A percentile compares a stretch with the other conserved stretches of the same genome.
Evolutionary conservation across 2,888 invertebrate species (phyloP).

Genomic region (Auanema freiburgensis): DNA sequence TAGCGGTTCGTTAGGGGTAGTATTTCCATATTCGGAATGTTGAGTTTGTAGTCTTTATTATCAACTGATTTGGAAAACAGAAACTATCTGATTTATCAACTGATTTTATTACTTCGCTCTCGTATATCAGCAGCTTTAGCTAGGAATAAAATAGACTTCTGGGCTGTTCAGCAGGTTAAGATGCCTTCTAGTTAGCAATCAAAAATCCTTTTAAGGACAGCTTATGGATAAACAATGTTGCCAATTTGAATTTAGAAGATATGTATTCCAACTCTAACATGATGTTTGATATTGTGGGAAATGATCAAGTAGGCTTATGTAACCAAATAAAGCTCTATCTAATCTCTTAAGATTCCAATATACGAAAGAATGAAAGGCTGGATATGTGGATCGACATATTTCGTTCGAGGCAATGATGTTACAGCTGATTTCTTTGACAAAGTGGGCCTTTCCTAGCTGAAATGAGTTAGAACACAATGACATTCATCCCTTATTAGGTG

Average conservation of each 20-base stretch:
- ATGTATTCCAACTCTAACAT: slow-evolving; percentile 27
- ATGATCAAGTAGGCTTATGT: slow-evolving; percentile 32
- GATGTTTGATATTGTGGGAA: slow-evolving; percentile 44
- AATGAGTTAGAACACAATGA: neutral
- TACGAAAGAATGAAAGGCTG: slow-evolving; percentile 42
- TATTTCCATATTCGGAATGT: neutral
- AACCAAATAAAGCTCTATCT: neutral
- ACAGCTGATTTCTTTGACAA: slow-evolving; percentile 34
- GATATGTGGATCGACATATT: slow-evolving; percentile 51
- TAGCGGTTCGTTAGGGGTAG: slow-evolving; percentile 19
- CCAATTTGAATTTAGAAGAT: slow-evolving; percentile 34
- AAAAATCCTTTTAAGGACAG: slow-evolving; percentile 26
- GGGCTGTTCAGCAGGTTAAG: slow-evolving; percentile 47
- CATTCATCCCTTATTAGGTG: slow-evolving; percentile 23
- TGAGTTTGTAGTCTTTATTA: slow-evolving; percentile 19
- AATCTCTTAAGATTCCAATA: slow-evolving; percentile 27
- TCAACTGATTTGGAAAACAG: slow-evolving; percentile 31
- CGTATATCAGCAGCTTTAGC: slow-evolving; percentile 35
- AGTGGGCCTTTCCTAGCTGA: slow-evolving; percentile 2
- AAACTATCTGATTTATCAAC: slow-evolving; percentile 38
- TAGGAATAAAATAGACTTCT: slow-evolving; percentile 30
- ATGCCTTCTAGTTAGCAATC: neutral
- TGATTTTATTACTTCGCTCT: slow-evolving; percentile 34
- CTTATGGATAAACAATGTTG: slow-evolving; percentile 41
- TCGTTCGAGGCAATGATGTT: slow-evolving; percentile 30